Conservation (phyloP, 2,888 invertebrate species). For the Dryomyza anilis region DNA sequence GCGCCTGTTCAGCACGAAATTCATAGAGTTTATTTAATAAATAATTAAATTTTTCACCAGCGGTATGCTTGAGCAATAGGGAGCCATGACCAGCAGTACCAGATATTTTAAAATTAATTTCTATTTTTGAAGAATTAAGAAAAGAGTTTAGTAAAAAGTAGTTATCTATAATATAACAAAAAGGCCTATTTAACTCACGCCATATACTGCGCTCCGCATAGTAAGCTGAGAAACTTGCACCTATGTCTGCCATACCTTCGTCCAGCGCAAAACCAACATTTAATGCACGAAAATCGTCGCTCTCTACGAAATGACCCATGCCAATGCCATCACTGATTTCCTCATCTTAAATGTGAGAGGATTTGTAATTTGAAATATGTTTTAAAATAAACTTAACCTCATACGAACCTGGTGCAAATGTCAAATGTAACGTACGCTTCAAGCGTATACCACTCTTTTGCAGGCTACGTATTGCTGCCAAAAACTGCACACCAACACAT, state of each 20-base stretch:
- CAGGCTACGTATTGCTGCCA: constrained; percentile 73
- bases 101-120: constrained; percentile 69
- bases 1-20: constrained; percentile 65
- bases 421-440: constrained; percentile 70
- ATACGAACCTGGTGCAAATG: constrained; percentile 68
- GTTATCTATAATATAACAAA: not conserved
- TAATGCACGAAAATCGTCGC: constrained; percentile 69
- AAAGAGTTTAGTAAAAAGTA: not conserved
- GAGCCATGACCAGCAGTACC: constrained; percentile 81
- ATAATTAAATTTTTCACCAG: constrained; percentile 72
- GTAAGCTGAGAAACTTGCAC: constrained; percentile 67
- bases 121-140: too few species aligned
- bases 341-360: too few species aligned
- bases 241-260: constrained; percentile 76
- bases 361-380: too few species aligned
- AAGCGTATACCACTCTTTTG: constrained; percentile 64
- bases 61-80: constrained; percentile 68
- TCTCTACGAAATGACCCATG: constrained; percentile 70
- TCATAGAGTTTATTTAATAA: constrained; percentile 70
- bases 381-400: too few species aligned
- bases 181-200: constrained; percentile 64
- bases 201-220: constrained; percentile 69
- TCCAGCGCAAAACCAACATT: constrained; percentile 80
- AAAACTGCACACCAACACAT: constrained; percentile 75
- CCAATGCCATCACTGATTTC: constrained; percentile 75